phyloP scores from a whole-genome alignment of 2,113 vertebrate genomes.

The Alligator mississippiensis region DNA sequence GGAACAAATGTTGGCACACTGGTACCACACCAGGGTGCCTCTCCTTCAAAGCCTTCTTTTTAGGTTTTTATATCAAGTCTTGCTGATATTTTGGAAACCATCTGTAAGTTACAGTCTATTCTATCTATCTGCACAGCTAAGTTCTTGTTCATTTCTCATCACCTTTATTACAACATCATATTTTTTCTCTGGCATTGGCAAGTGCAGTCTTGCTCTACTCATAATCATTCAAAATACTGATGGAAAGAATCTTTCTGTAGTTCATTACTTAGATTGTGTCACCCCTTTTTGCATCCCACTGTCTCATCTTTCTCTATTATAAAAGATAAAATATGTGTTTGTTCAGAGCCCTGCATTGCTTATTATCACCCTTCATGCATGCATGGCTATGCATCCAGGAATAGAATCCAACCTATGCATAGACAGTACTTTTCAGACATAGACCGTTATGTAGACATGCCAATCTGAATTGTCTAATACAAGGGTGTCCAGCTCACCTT shows the following conservation, averaged over 20 bases:
- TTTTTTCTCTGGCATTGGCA: not conserved
- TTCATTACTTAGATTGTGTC: not conserved
- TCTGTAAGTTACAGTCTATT: not conserved
- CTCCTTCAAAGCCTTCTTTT: not conserved
- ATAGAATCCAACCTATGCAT: too few relatives aligned
- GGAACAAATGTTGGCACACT: too few relatives aligned
- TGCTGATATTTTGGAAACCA: not conserved
- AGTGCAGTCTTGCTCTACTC: not conserved
- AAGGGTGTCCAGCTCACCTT: too few relatives aligned
- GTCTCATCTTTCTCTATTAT: not conserved
- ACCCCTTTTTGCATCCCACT: not conserved
- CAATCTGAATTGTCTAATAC: too few relatives aligned
- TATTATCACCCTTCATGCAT: too few relatives aligned
- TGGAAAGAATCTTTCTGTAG: not conserved
- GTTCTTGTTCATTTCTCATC: not conserved
- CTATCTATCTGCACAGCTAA: not conserved
- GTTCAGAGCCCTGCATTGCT: too few relatives aligned
- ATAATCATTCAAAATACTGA: not conserved
- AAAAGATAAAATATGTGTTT: too few relatives aligned
- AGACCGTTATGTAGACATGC: too few relatives aligned
- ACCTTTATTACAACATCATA: not conserved
- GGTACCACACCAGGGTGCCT: not conserved
- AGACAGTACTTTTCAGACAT: too few relatives aligned
- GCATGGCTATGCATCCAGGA: too few relatives aligned
- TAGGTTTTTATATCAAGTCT: not conserved